These are phyloP conservation scores for Elgonia sp. DNA, from an alignment of 2,888 invertebrate genomes.

Conservation along the genomic window DNA sequence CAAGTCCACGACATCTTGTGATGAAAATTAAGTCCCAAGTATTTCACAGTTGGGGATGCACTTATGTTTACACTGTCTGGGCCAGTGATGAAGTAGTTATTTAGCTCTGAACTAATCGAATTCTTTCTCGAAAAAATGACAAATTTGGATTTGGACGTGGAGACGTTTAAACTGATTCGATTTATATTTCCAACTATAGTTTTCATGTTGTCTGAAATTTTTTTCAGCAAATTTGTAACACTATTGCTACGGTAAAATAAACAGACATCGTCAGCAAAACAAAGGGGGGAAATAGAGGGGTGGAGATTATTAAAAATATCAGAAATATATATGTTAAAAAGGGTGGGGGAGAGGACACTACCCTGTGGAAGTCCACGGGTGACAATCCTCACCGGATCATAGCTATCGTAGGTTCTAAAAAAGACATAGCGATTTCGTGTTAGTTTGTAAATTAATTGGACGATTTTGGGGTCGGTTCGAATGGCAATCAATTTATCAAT, in stretches of 20 bases:
- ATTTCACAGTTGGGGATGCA: not conserved
- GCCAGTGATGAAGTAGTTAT: no score
- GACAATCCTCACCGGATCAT: not conserved
- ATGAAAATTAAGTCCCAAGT: not conserved
- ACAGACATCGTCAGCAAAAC: slow-evolving; percentile 18
- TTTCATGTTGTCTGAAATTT: not conserved
- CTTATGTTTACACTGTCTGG: no score
- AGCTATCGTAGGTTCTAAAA: not conserved
- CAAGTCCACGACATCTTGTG: not conserved
- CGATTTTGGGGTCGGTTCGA: not conserved
- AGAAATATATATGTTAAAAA: slow-evolving; percentile 9
- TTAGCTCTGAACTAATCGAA: not conserved
- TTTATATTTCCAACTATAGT: not conserved
- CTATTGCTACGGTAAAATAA: not conserved
- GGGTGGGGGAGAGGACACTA: not conserved
- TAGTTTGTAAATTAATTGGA: not conserved
- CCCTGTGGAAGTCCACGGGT: slow-evolving; percentile 10
- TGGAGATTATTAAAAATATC: not conserved
- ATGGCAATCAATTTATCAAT: not conserved
- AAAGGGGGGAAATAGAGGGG: not conserved
- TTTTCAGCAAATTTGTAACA: not conserved
- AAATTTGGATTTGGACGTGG: not conserved
- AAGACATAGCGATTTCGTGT: not conserved
- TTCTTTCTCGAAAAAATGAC: slow-evolving; percentile 4
- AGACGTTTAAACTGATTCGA: no score